Conservation (phyloP, 1,140 invertebrate genomes). For the Chymomyza costata region DNA sequence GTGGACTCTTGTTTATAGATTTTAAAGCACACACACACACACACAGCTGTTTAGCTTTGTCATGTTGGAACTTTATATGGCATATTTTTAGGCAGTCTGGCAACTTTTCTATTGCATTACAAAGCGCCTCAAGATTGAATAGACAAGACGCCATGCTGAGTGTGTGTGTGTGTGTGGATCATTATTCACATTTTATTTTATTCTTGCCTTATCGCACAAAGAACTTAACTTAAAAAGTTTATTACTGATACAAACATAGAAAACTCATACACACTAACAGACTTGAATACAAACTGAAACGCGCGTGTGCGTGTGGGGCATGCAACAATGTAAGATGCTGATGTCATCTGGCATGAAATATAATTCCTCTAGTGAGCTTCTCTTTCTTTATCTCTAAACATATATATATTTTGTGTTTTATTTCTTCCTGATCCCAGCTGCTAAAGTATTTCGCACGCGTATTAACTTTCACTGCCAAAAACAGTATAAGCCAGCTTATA, state of each 20-base stretch:
- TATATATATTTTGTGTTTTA: not conserved
- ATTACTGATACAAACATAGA: slow-evolving; percentile 14
- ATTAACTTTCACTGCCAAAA: slow-evolving; percentile 60
- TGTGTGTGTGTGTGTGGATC: slow-evolving; percentile 1
- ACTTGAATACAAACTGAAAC: slow-evolving; percentile 7
- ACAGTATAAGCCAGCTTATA: slow-evolving; percentile 57
- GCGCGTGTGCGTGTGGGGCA: slow-evolving; percentile 8
- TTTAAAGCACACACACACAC: too few relatives aligned
- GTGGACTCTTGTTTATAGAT: slow-evolving; percentile 38
- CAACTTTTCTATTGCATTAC: slow-evolving; percentile 71
- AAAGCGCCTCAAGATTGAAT: not conserved
- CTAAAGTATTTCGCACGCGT: slow-evolving; percentile 56
- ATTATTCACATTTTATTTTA: slow-evolving; percentile 11
- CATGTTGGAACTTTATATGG: too few relatives aligned
- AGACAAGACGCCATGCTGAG: too few relatives aligned
- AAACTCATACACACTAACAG: slow-evolving; percentile 5
- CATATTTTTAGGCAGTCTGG: slow-evolving; percentile 49
- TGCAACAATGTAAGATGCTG: slow-evolving; percentile 42
- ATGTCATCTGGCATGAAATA: slow-evolving; percentile 64
- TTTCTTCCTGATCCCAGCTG: not conserved
- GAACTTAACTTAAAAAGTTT: slow-evolving; percentile 24
- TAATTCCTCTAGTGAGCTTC: slow-evolving; percentile 44
- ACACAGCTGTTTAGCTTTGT: too few relatives aligned
- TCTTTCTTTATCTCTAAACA: not conserved
- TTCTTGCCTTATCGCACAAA: slow-evolving; percentile 18